phyloP scores from a whole-genome alignment of 35 echinoderm and acorn worm genomes.

The Ophioderma brevispina region DNA sequence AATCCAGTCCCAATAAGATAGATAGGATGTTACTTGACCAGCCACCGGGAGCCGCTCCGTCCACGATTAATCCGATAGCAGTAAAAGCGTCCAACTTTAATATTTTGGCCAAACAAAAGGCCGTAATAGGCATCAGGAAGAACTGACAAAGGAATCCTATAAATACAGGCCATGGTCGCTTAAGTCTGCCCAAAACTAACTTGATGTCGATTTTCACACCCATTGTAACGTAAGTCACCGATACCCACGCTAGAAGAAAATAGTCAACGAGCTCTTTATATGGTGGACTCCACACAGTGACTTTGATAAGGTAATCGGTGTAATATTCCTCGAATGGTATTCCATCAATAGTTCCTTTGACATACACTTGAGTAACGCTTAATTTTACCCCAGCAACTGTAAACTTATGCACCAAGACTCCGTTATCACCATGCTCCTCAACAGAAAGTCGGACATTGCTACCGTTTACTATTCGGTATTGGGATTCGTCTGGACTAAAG shows the following conservation, averaged over 20 bases:
- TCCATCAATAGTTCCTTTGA: not conserved
- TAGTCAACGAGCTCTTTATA: not conserved
- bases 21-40: conserved; percentile 14
- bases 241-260: not conserved
- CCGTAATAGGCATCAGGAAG: conserved; percentile 7
- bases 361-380: not conserved
- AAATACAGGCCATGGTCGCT: not conserved
- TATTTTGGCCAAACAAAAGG: not conserved
- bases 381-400: not conserved
- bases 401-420: not conserved
- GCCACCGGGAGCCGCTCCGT: conserved; percentile 14
- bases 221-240: conserved; percentile 8
- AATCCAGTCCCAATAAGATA: conserved; percentile 18
- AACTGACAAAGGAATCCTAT: conserved; percentile 40
- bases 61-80: conserved; percentile 5
- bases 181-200: not conserved
- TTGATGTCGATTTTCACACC: conserved; percentile 2
- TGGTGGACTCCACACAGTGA: not conserved
- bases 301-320: not conserved
- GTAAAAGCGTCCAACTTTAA: not conserved
- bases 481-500: not conserved
- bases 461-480: not conserved
- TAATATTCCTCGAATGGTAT: not conserved
- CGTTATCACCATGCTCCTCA: not conserved
- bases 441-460: not conserved